Base-by-base conservation (phyloP, 1,140 invertebrate species). In the Thaumetopoea pityocampa region DNA sequence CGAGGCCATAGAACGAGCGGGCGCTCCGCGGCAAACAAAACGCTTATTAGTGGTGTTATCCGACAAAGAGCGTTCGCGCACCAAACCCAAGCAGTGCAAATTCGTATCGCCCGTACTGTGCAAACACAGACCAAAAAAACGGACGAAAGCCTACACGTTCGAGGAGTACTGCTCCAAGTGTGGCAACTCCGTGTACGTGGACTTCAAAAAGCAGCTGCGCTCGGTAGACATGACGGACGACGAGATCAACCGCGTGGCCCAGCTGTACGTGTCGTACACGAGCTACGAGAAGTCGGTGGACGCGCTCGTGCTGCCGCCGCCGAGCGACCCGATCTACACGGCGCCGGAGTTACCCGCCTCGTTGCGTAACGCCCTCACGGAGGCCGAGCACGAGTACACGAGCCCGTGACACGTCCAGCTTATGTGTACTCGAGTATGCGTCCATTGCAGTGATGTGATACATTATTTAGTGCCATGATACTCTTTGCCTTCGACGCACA, bases 261-360 rank as follows among this genome's bases (percentile, higher is more conserved):
- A 70, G 22, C 44, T 84, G 23, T 84, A 78, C 30, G 35, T 73
- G 28, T 60, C 74, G 8, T 73, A 66, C 24, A 67, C 26, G 9
- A 60, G 49, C 32, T 81, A 83, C 35, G 67, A 83, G 57, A 76
- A 72, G 41, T 69, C 68, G 2, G 52, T 51, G 12, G 61, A 66
- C 22, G 63, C 66, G n/a, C 29, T 81, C 16, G 46, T 42, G 23
- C 42, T 84, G 54, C 79, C 79, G 20, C 71, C 69, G 1, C 51
- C 73, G 7, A 56, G 68, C 1, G 74, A 84, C 42, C 65, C 77
- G 5, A 78, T 84, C 19, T 84, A 84, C 48, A 61, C 34, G 12
- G 40, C 71, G 34, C 80, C 80, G 0, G 76, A 80, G 37, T 28
- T 80, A 18, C 73, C 80, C 1, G 20, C 48, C 4, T 60, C 62